Conservation (phyloP, 2,888 invertebrate genomes). For the Pteria penguin region DNA sequence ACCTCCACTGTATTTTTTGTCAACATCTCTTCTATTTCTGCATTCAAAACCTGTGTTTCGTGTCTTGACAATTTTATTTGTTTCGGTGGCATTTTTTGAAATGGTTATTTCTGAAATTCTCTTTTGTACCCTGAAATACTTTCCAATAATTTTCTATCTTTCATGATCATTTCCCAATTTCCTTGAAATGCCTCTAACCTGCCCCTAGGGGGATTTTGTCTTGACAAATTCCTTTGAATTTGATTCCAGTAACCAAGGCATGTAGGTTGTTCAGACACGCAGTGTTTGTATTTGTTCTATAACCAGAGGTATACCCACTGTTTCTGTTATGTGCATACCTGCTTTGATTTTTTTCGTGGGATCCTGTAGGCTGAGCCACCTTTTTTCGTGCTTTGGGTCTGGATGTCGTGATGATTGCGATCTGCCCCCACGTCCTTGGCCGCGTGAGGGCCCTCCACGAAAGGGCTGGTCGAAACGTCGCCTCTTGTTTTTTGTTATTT, state of each 20-base stretch:
- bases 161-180: background rate
- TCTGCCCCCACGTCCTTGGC: conserved; percentile 8
- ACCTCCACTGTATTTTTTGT: too few relatives aligned
- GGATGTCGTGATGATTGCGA: too few relatives aligned
- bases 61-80: conserved; percentile 11
- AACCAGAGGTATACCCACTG: background rate
- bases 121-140: conserved; percentile 11
- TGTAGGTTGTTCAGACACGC: conserved; percentile 8
- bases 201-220: background rate
- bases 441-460: conserved; percentile 9
- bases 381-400: too few relatives aligned
- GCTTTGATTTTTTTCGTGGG: conserved; percentile 2
- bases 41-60: too few relatives aligned
- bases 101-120: background rate
- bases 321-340: background rate
- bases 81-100: background rate
- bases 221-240: conserved; percentile 11
- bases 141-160: conserved; percentile 7
- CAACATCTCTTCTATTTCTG: too few relatives aligned
- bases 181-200: conserved; percentile 3
- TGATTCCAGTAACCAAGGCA: background rate
- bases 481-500: conserved; percentile 7
- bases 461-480: conserved; percentile 1
- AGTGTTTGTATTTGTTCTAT: background rate
- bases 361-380: too few relatives aligned